phyloP scores from a whole-genome alignment of 92 coral and sea anemone species.

The Actinostola sp. region DNA sequence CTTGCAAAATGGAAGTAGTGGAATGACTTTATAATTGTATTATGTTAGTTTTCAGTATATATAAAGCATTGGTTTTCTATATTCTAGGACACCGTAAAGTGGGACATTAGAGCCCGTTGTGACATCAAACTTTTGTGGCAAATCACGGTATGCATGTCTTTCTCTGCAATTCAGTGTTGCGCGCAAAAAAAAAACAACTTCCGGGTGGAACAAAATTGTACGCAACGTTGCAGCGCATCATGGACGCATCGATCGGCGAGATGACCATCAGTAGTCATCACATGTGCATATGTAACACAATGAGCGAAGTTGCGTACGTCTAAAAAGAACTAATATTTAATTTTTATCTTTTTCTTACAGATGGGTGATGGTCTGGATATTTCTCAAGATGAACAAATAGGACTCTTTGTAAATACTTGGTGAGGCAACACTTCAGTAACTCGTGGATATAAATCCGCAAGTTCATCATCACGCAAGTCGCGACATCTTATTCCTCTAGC shows the following conservation, averaged over 20 bases:
- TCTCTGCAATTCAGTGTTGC: too few species aligned
- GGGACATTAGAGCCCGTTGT: slow-evolving; percentile 68
- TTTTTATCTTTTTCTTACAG: slow-evolving; percentile 39
- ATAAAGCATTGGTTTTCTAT: not conserved
- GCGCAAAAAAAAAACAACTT: too few species aligned
- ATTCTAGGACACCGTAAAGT: slow-evolving; percentile 29
- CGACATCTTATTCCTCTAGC: not conserved
- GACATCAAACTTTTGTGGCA: slow-evolving; percentile 80
- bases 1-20: not conserved
- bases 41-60: not conserved
- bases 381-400: slow-evolving; percentile 44
- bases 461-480: too few species aligned
- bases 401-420: slow-evolving; percentile 60
- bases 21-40: not conserved
- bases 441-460: not conserved
- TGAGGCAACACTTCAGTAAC: not conserved
- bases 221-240: too few species aligned
- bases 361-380: slow-evolving; percentile 77
- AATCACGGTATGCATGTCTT: slow-evolving; percentile 60
- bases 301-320: too few species aligned
- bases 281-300: too few species aligned
- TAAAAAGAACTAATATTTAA: too few species aligned
- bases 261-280: too few species aligned
- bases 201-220: too few species aligned
- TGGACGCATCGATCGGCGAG: too few species aligned